Conservation (phyloP, 2,888 invertebrate species). For the Noctuana brunneofusca region DNA sequence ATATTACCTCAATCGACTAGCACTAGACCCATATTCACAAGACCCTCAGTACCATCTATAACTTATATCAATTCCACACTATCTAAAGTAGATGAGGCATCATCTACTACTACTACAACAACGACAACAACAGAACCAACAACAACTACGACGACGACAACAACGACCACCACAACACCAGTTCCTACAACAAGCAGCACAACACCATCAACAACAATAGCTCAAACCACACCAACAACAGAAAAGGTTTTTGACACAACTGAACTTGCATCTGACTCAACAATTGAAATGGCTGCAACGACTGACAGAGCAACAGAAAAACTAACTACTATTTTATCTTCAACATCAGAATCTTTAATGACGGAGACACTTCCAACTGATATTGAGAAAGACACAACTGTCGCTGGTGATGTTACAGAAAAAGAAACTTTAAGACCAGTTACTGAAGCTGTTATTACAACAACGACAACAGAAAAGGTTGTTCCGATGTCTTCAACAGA, state of each 20-base stretch:
- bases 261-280: constrained; percentile 33
- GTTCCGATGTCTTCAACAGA: constrained; percentile 52
- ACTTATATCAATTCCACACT: constrained; percentile 68
- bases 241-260: constrained; percentile 44
- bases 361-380: constrained; percentile 26
- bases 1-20: constrained; percentile 72
- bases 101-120: constrained; percentile 45
- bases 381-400: constrained; percentile 38
- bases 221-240: constrained; percentile 45
- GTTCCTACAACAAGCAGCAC: constrained; percentile 1
- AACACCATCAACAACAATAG: constrained; percentile 41
- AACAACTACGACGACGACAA: constrained; percentile 47
- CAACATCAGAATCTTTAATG: constrained; percentile 17
- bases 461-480: constrained; percentile 37
- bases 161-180: constrained; percentile 41
- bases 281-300: constrained; percentile 37
- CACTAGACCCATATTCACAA: constrained; percentile 64
- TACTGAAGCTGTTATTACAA: constrained; percentile 49
- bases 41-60: constrained; percentile 62
- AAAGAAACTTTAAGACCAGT: constrained; percentile 51
- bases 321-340: constrained; percentile 3
- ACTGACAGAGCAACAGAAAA: constrained; percentile 29
- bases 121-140: constrained; percentile 43
- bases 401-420: constrained; percentile 42
- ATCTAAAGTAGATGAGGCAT: constrained; percentile 47